Evolutionary conservation across 2,888 invertebrate species (phyloP).

Genomic region (Ernsta delagoae): DNA sequence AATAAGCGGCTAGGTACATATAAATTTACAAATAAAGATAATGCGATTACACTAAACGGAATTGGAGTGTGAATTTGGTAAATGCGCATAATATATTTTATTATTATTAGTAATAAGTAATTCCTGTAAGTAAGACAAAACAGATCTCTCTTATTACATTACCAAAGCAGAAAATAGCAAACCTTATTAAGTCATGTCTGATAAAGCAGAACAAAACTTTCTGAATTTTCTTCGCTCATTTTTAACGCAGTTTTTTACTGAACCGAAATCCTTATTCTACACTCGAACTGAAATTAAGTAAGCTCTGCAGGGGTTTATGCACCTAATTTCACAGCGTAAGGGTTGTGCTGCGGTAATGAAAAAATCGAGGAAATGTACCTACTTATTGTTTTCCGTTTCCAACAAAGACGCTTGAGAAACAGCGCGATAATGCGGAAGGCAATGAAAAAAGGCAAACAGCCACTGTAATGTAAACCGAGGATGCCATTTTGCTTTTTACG

Average conservation of each 20-base stretch:
- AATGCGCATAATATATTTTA: too few species aligned
- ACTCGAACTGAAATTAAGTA: neutral
- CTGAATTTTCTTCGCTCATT: too few species aligned
- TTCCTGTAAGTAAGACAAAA: too few species aligned
- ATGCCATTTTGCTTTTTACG: conserved; percentile 41
- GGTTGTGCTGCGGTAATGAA: conserved; percentile 11
- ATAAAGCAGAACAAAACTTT: too few species aligned
- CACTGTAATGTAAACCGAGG: conserved; percentile 40
- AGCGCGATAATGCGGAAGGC: conserved; percentile 41
- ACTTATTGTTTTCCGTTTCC: conserved; percentile 26
- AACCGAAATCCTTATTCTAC: neutral
- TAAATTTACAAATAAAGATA: too few species aligned
- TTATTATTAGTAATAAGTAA: too few species aligned
- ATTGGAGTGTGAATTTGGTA: too few species aligned
- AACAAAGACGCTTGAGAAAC: conserved; percentile 34
- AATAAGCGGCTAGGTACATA: too few species aligned
- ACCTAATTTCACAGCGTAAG: conserved; percentile 1
- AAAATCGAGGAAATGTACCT: conserved; percentile 12
- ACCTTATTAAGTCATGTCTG: too few species aligned
- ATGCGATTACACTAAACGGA: too few species aligned
- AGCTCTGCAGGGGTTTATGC: neutral
- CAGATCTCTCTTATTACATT: too few species aligned
- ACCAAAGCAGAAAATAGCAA: too few species aligned
- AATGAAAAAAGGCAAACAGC: conserved; percentile 40
- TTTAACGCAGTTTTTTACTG: neutral